These are phyloP conservation scores for Hippoglossus hippoglossus DNA, from an alignment of 2,797 vertebrate species.

Conservation along the genomic window DNA sequence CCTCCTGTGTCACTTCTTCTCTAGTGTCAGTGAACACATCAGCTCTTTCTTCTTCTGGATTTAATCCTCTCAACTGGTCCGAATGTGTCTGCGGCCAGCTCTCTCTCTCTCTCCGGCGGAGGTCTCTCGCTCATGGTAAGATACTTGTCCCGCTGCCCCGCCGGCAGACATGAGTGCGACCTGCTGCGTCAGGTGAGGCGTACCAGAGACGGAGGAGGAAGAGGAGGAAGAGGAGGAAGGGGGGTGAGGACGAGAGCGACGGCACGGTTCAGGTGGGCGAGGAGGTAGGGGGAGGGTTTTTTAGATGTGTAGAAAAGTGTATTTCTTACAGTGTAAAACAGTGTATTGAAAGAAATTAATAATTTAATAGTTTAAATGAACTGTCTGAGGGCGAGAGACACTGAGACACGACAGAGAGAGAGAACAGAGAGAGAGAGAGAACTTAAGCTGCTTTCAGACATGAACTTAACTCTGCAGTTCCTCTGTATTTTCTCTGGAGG, in stretches of 20 bases:
- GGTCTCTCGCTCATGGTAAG: slow-evolving; percentile 54
- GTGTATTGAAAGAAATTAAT: no score
- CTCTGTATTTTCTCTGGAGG: no score
- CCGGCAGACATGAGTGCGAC: slow-evolving; percentile 8
- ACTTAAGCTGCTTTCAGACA: no score
- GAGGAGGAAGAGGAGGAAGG: slow-evolving; percentile 26
- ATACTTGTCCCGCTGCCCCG: slow-evolving; percentile 14
- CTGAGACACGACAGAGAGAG: no score
- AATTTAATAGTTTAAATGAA: no score
- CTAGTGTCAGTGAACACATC: no score
- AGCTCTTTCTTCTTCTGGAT: neutral
- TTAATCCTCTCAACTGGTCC: neutral
- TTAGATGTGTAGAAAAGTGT: neutral
- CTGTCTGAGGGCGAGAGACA: no score
- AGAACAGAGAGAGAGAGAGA: no score
- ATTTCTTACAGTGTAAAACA: no score
- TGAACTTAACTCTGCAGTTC: no score
- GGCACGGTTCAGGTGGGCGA: slow-evolving; percentile 52
- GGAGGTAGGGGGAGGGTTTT: neutral
- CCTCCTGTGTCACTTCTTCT: no score
- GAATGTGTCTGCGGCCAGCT: slow-evolving; percentile 8
- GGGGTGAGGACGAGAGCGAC: slow-evolving; percentile 36
- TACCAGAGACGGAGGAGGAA: slow-evolving; percentile 9
- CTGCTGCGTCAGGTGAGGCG: slow-evolving; percentile 58
- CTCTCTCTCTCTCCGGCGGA: no score